Percentiles rank a stretch among this genome's conserved stretches.
These are phyloP conservation scores for Tachyglossus aculeatus DNA, from an alignment of 2,797 vertebrate genomes.

Conservation along the genomic window DNA sequence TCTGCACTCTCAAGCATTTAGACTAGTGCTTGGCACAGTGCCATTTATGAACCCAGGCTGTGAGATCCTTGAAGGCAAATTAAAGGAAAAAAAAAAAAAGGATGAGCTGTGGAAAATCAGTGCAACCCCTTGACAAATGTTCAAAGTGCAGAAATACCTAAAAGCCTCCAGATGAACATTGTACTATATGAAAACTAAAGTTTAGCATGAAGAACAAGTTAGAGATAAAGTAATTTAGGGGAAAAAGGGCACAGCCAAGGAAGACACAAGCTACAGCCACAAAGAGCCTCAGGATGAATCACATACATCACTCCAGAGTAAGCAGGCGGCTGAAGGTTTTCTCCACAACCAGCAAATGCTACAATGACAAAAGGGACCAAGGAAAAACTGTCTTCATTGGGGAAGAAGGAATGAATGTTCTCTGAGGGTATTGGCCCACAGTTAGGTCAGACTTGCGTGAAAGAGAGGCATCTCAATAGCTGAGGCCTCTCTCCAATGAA, in stretches of 20 bases:
- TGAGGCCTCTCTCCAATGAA: no score
- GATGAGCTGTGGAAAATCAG: background rate
- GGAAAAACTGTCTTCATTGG: no score
- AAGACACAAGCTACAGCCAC: background rate
- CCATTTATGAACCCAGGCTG: background rate
- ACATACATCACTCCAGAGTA: rapidly evolving
- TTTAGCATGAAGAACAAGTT: rapidly evolving
- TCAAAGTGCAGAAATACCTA: background rate
- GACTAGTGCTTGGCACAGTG: no score
- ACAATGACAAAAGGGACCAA: background rate
- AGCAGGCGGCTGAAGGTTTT: rapidly evolving
- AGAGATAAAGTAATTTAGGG: background rate
- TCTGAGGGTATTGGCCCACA: no score
- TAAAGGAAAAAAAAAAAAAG: no score
- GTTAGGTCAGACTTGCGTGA: no score
- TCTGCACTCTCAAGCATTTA: no score
- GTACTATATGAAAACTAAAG: background rate
- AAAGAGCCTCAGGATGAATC: background rate
- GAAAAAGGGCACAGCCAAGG: background rate
- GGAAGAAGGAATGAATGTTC: no score
- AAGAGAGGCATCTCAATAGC: no score
- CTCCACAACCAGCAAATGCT: rapidly evolving
- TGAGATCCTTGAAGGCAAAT: background rate
- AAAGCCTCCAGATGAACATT: background rate
- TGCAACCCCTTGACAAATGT: background rate